Evolutionary conservation across 2,888 invertebrate genomes (phyloP), one percentile per base, ranked within the genome.

Genomic region (Heteropelma amictum): DNA sequence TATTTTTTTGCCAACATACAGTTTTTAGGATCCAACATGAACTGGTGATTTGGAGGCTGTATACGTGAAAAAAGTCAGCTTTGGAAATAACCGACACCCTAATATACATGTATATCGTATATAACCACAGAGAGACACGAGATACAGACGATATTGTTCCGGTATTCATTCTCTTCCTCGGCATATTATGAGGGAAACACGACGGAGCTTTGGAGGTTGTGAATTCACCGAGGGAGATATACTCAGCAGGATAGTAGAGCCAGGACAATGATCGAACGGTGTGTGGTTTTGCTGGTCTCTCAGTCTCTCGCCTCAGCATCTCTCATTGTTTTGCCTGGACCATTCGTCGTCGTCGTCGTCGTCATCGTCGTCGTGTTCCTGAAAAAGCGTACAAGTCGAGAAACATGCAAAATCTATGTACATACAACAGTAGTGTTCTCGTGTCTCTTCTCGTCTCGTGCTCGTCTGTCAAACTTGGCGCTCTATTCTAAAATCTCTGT

Each of bases 81-180:
- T n/a, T n/a, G n/a, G n/a, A n/a, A n/a, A n/a, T n/a, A n/a, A n/a
- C n/a, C n/a, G n/a, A n/a, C n/a, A n/a, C n/a, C n/a, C n/a, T n/a
- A n/a, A n/a, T n/a, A n/a, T n/a, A 19, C 42, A 19, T n/a, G 19
- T 12, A 21, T 19, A 33, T 45, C 28, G 14, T 1, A 17, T 12
- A 17, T 33, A 17, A 30, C 19, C 30, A 21, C 42, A 17, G 4
- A 23, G 3, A 28, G 30, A 47, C 30, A 12, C 5, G 64, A 53
- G 51, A 58, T 45, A 47, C 74, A 47, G 70, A 74, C 70, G 74
- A 70, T 74, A 74, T 74, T 74, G 74, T 74, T 74, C 58, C 30
- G 54, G 64, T 40, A 42, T 51, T 53, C 53, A 60, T 30, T 60
- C 69, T 28, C 54, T 63, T 71, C 47, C 54, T 40, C 65, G 53